Evolutionary conservation across 1,140 invertebrate genomes (phyloP).

Genomic region (Mizuhopecten yessoensis): DNA sequence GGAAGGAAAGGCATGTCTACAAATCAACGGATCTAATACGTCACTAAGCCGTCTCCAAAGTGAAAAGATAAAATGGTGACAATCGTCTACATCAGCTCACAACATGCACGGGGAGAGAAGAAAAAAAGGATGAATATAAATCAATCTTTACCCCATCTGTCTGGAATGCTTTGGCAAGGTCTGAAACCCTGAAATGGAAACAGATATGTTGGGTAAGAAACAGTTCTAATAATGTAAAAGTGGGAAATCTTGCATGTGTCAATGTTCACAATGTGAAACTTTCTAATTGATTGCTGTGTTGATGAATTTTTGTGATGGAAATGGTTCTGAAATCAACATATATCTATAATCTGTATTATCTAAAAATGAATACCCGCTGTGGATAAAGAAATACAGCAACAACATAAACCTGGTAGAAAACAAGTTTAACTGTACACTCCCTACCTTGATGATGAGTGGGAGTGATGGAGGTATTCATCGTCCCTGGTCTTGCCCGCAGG

Average conservation of each 20-base stretch:
- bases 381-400: no score
- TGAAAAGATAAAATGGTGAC: not conserved
- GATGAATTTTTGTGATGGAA: no score
- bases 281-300: no score
- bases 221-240: no score
- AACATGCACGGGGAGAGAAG: conserved; percentile 21
- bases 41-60: conserved; percentile 31
- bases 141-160: conserved; percentile 32
- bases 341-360: no score
- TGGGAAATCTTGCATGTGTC: no score
- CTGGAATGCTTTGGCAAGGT: conserved; percentile 72
- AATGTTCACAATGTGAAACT: no score
- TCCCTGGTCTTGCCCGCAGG: conserved; percentile 54
- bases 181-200: conserved; percentile 65
- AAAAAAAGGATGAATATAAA: not conserved
- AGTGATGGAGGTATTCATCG: conserved; percentile 58
- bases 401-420: no score
- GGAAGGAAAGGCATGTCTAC: not conserved
- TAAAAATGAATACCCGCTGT: no score
- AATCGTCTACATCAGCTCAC: conserved; percentile 14
- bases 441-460: conserved; percentile 60
- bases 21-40: conserved; percentile 28
- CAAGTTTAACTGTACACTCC: no score
- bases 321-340: no score
- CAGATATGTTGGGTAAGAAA: no score